Conservation (phyloP, 2,113 vertebrate species). For the Brienomyrus brachyistius region DNA sequence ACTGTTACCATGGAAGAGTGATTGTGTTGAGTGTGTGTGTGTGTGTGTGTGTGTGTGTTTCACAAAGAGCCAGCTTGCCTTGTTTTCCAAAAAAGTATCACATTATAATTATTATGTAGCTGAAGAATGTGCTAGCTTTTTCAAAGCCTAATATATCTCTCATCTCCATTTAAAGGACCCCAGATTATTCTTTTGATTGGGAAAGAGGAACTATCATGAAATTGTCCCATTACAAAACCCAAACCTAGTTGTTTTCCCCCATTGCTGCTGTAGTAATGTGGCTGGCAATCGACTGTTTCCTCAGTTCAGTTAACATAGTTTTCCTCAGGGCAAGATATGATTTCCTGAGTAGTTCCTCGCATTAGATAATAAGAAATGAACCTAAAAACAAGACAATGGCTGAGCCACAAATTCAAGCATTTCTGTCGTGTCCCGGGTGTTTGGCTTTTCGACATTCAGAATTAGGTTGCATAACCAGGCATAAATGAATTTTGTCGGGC, state of each 20-base stretch:
- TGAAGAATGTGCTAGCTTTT: conserved; percentile 17
- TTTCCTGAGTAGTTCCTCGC: conserved; percentile 34
- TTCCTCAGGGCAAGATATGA: conserved; percentile 51
- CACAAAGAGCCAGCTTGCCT: conserved; percentile 23
- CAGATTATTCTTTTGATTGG: not conserved
- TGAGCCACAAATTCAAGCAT: not conserved
- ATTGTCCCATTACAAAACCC: conserved; percentile 18
- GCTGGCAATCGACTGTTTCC: not conserved
- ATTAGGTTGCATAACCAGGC: not conserved
- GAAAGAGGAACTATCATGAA: conserved; percentile 4
- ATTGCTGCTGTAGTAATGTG: conserved; percentile 14
- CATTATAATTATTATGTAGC: conserved; percentile 15
- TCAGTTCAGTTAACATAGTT: conserved; percentile 36
- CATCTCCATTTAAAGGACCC: not conserved
- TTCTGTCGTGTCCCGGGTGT: not conserved
- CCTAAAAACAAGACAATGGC: conserved; percentile 40
- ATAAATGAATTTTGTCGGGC: not conserved
- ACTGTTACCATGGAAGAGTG: conserved; percentile 52
- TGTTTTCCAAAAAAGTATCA: conserved; percentile 19
- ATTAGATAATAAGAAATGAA: conserved; percentile 32
- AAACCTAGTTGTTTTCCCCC: not conserved
- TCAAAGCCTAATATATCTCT: not conserved
- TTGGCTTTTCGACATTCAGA: not conserved
- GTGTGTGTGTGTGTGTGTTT: conserved; percentile 46
- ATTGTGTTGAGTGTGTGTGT: conserved; percentile 47